Base-by-base conservation (phyloP, 1,140 invertebrate species). In the Halictus rubicundus region DNA sequence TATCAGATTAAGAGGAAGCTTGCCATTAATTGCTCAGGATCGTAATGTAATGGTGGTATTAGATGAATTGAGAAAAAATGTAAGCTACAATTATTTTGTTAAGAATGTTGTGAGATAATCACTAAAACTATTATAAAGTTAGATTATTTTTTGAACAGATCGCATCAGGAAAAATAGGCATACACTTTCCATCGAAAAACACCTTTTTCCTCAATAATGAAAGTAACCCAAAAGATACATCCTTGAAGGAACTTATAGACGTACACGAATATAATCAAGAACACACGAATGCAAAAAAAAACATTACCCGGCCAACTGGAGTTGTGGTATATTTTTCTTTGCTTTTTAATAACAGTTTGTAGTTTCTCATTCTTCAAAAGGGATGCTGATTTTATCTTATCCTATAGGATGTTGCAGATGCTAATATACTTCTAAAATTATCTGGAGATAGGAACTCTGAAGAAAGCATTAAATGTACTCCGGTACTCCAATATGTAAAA, bases 141-240 rank as follows among this genome's bases (percentile, higher is more conserved):
- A 68, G 57, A 14, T 68, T 78, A 65, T 74, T 39, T 46, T 75
- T 75, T 61, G 61, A 52, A 74, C 10, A 95, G 94, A 94, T 95
- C 84, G 94, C 94, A 76, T 94, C 94, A 73, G 95, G 95, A 32
- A 94, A 94, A 85, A 94, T 96, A 57, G 95, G 94, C 79, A 96
- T 96, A 88, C 93, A 94, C 81, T 94, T 96, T 86, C 90, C 94
- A 83, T 92, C 93, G 25, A 94, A 93, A 61, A 93, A 94, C 83
- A 89, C 94, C 16, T 96, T 95, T 88, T 91, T 96, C 74, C 92
- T 95, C 52, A 92, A 93, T 81, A 92, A 88, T 69, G 95, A 94
- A 71, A 92, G 93, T 84, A 93, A 94, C 63, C 81, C 94, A 3
- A 94, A 93, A 76, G 94, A 95, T 80, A 88, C 92, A 66, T 93